Evolutionary conservation across 2,888 invertebrate genomes (phyloP).

Genomic region (Zygogramma bicolorata): DNA sequence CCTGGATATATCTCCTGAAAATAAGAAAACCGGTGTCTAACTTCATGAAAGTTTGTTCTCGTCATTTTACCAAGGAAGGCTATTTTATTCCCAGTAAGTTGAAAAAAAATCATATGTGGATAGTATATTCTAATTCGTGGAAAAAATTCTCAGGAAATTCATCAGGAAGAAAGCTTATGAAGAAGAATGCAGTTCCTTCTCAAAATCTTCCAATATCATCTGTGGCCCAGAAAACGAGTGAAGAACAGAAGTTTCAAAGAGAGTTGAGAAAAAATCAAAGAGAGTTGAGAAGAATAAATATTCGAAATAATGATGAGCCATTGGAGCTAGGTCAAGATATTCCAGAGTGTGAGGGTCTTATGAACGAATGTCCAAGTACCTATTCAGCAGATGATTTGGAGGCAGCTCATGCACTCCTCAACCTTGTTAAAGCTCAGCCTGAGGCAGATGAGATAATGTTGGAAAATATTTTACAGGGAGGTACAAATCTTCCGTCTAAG

Average conservation of each 20-base stretch:
- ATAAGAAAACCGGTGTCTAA: too few relatives aligned
- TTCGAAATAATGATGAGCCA: background rate
- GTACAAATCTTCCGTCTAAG: background rate
- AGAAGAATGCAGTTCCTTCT: background rate
- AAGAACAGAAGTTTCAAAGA: background rate
- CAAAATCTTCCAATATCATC: background rate
- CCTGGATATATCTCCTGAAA: too few relatives aligned
- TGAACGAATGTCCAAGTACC: background rate
- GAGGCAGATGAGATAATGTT: background rate
- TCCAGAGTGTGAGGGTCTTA: background rate
- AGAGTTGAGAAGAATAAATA: background rate
- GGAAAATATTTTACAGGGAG: conserved; percentile 2
- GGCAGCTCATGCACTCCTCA: background rate
- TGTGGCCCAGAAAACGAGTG: too few relatives aligned
- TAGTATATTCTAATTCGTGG: background rate
- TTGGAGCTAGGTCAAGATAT: conserved; percentile 1
- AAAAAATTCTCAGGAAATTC: background rate
- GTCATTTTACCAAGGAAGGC: too few relatives aligned
- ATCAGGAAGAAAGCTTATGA: background rate
- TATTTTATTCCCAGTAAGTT: too few relatives aligned
- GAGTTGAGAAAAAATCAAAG: background rate
- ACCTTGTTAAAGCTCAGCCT: background rate
- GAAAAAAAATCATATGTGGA: background rate
- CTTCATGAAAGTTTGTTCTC: too few relatives aligned
- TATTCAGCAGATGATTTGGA: conserved; percentile 3